These are phyloP conservation scores for Drosophila parthenogenetica DNA, from an alignment of 2,888 invertebrate species.

Conservation along the genomic window DNA sequence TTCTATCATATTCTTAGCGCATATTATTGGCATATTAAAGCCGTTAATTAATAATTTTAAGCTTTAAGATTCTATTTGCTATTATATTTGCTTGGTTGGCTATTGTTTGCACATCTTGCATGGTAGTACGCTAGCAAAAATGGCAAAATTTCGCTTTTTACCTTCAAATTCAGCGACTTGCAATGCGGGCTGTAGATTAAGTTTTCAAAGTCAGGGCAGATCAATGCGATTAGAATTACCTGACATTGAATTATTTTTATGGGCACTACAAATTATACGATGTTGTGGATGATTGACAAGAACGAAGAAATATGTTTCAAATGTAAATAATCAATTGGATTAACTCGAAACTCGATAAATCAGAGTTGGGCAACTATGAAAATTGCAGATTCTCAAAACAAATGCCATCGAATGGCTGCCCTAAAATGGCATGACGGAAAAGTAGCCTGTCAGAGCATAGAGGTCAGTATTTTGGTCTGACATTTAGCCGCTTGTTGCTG, in stretches of 20 bases:
- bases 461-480: constrained; percentile 69
- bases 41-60: constrained; percentile 54
- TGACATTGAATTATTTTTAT: constrained; percentile 40
- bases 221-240: not conserved
- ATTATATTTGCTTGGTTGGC: constrained; percentile 17
- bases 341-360: constrained; percentile 23
- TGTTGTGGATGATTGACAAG: not conserved
- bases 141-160: constrained; percentile 1
- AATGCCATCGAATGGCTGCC: constrained; percentile 68
- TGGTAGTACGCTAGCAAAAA: constrained; percentile 15
- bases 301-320: constrained; percentile 42
- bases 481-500: constrained; percentile 59
- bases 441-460: constrained; percentile 66
- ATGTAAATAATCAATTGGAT: constrained; percentile 33
- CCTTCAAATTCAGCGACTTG: constrained; percentile 8
- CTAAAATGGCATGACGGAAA: constrained; percentile 68
- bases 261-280: not conserved
- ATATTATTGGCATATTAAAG: constrained; percentile 43
- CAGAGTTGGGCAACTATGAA: constrained; percentile 17
- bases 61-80: constrained; percentile 18
- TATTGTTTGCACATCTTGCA: constrained; percentile 22
- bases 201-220: constrained; percentile 5
- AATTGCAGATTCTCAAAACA: constrained; percentile 31
- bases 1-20: constrained; percentile 28
- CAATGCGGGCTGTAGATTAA: constrained; percentile 34